Evolutionary conservation across 2,888 invertebrate species (phyloP).

Genomic region (Tortricodes alternella): DNA sequence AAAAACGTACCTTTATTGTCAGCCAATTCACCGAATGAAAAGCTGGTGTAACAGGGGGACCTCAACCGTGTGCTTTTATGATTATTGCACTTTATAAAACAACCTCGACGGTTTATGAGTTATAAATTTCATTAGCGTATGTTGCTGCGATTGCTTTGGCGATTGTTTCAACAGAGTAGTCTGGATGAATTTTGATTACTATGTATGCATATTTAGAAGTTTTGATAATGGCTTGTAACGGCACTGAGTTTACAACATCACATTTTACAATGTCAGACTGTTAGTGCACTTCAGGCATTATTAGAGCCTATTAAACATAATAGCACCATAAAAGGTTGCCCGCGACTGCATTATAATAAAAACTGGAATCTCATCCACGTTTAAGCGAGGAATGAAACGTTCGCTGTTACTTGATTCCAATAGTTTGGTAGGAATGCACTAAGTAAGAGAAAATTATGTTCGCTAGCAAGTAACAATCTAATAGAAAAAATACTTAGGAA

Average conservation of each 20-base stretch:
- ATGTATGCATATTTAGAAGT: no score
- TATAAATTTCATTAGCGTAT: constrained; percentile 78
- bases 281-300: background rate
- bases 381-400: background rate
- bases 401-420: background rate
- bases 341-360: background rate
- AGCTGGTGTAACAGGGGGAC: constrained; percentile 27
- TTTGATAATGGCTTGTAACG: no score
- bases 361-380: background rate
- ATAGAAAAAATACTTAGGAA: background rate
- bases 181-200: background rate
- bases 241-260: no score
- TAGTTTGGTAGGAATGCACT: constrained; percentile 5
- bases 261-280: background rate
- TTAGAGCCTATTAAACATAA: background rate
- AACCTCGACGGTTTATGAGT: constrained; percentile 70
- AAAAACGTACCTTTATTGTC: constrained; percentile 22
- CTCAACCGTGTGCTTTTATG: constrained; percentile 57
- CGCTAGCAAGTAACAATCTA: constrained; percentile 1
- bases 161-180: constrained; percentile 44
- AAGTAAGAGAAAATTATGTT: constrained; percentile 13
- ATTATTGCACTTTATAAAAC: constrained; percentile 79
- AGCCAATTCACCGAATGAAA: constrained; percentile 29
- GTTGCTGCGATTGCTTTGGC: constrained; percentile 63
- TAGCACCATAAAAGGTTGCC: background rate